Evolutionary conservation across 2,888 invertebrate species (phyloP).

Genomic region (Nemapogon koenigi): DNA sequence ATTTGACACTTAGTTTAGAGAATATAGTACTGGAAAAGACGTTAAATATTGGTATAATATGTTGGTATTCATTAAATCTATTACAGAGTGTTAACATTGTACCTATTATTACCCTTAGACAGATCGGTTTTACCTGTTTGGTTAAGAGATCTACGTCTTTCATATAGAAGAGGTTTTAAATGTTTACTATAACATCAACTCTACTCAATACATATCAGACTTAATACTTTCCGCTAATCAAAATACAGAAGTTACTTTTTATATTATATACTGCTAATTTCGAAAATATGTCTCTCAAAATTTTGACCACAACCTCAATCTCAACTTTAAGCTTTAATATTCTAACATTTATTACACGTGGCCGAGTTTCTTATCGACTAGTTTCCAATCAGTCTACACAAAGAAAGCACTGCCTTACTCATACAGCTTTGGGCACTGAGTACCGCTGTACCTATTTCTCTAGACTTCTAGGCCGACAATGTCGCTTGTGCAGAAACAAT

Average conservation of each 20-base stretch:
- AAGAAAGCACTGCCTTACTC: constrained; percentile 29
- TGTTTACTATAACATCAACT: constrained; percentile 1
- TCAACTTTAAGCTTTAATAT: constrained; percentile 50
- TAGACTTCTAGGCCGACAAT: no score
- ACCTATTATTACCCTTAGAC: constrained; percentile 7
- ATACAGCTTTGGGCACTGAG: background rate
- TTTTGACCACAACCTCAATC: constrained; percentile 58
- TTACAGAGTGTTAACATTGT: background rate
- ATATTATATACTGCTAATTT: constrained; percentile 50
- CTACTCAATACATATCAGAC: constrained; percentile 26
- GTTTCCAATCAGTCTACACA: constrained; percentile 32
- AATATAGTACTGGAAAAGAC: constrained; percentile 15
- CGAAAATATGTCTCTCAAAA: constrained; percentile 59
- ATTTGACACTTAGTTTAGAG: constrained; percentile 46
- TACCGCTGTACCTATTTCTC: constrained; percentile 3
- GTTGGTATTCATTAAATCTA: no score
- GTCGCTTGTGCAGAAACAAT: no score
- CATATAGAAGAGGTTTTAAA: background rate
- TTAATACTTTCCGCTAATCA: constrained; percentile 42
- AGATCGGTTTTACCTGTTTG: constrained; percentile 4
- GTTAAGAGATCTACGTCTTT: constrained; percentile 1
- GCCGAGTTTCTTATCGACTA: constrained; percentile 19
- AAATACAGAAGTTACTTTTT: constrained; percentile 40
- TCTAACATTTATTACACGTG: constrained; percentile 33
- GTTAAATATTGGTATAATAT: constrained; percentile 26